Evolutionary conservation across 2,888 invertebrate genomes (phyloP).

Genomic region (Globia sparganii): DNA sequence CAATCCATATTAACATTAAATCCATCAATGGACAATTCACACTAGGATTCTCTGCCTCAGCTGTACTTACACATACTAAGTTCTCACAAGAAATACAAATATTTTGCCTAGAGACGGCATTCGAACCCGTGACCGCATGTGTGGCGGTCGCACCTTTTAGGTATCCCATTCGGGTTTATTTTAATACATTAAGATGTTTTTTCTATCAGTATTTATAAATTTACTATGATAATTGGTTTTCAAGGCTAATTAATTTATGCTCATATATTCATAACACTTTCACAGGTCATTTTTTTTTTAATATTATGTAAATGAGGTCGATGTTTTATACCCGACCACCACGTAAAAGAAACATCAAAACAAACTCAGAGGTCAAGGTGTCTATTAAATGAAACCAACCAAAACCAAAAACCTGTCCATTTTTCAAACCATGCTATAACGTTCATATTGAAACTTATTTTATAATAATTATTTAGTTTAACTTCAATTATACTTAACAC

Average conservation of each 20-base stretch:
- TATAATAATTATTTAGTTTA: neutral
- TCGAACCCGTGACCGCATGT: conserved; percentile 9
- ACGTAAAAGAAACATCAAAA: neutral
- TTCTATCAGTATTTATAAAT: neutral
- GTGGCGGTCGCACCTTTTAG: conserved; percentile 5
- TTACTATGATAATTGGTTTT: neutral
- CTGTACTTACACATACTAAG: conserved; percentile 4
- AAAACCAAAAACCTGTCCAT: neutral
- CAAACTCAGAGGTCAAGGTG: neutral
- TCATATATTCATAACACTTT: neutral
- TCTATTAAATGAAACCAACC: neutral
- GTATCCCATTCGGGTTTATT: neutral
- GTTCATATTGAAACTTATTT: neutral
- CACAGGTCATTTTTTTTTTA: neutral
- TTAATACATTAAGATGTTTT: neutral
- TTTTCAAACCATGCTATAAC: too few species aligned
- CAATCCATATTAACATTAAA: conserved; percentile 11
- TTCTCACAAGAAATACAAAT: conserved; percentile 29
- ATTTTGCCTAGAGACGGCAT: conserved; percentile 33
- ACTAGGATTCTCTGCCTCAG: conserved; percentile 11
- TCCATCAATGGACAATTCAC: conserved; percentile 43
- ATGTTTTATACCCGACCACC: neutral
- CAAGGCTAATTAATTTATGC: neutral
- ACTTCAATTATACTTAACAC: neutral
- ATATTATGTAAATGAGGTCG: neutral